Conservation (phyloP, 2,888 invertebrate species). For the Lacanobia oleracea region DNA sequence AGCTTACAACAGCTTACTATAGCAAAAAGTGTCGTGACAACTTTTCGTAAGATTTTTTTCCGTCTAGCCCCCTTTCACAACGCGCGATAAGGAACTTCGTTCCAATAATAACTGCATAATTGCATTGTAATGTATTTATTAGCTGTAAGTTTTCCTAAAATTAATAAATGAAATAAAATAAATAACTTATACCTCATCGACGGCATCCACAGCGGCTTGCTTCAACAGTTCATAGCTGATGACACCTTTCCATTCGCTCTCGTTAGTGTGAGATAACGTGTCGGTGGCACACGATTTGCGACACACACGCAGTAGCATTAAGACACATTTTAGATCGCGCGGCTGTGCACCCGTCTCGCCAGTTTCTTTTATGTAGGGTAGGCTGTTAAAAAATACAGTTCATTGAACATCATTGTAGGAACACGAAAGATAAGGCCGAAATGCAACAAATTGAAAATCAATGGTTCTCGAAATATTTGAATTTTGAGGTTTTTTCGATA, state of each 20-base stretch:
- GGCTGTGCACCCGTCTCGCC: conserved; percentile 23
- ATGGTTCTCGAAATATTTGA: too few relatives aligned
- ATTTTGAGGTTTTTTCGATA: too few relatives aligned
- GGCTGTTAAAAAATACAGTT: conserved; percentile 36
- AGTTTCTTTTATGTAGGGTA: conserved; percentile 64
- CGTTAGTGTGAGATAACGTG: conserved; percentile 55
- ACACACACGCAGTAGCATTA: conserved; percentile 86
- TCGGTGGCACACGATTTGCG: conserved; percentile 85
- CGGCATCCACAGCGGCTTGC: conserved; percentile 89
- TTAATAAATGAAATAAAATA: too few relatives aligned
- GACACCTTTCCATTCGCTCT: conserved; percentile 88
- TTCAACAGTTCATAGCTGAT: conserved; percentile 88
- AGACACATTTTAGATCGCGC: conserved; percentile 80
- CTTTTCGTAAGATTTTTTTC: too few relatives aligned
- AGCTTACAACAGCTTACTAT: too few relatives aligned
- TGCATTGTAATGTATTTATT: too few relatives aligned
- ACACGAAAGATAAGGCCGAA: neutral
- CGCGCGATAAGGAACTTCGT: too few relatives aligned
- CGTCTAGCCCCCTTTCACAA: too few relatives aligned
- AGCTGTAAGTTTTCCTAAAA: too few relatives aligned
- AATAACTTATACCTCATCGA: conserved; percentile 89
- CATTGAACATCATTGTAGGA: neutral
- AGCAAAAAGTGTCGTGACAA: too few relatives aligned
- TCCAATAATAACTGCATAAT: too few relatives aligned
- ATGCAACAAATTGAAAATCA: too few relatives aligned